Evolutionary conservation across 2,797 vertebrate genomes (phyloP).

Genomic region (Amazona finschi): DNA sequence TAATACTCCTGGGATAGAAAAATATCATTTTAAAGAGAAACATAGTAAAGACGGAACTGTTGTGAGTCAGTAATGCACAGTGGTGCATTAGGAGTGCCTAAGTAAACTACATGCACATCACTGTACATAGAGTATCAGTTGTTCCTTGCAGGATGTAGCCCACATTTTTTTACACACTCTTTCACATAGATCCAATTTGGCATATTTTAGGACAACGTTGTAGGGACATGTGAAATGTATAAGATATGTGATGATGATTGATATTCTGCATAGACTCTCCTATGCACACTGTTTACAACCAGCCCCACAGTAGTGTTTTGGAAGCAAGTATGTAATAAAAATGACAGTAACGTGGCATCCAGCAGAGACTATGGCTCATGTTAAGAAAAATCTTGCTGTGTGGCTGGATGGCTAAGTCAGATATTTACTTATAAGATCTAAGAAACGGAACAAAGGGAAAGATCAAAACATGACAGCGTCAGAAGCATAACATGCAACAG

Average conservation of each 20-base stretch:
- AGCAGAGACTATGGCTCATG: background rate
- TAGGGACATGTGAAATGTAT: background rate
- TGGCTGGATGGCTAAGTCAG: background rate
- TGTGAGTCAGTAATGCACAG: background rate
- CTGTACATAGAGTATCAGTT: accelerated
- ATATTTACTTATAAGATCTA: background rate
- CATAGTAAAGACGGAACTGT: background rate
- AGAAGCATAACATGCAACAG: background rate
- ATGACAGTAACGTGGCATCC: background rate
- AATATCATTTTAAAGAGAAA: background rate
- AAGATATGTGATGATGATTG: background rate
- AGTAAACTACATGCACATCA: background rate
- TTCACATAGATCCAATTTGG: background rate
- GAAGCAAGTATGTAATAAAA: background rate
- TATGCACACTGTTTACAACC: background rate
- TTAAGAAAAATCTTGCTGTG: background rate
- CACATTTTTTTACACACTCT: background rate
- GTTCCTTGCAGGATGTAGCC: background rate
- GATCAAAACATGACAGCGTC: background rate
- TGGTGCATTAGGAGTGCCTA: background rate
- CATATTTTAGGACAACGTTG: background rate
- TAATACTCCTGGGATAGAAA: background rate
- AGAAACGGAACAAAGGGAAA: background rate
- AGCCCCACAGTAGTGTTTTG: background rate
- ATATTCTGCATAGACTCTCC: background rate